Percentiles rank a stretch among this genome's conserved stretches.
Evolutionary conservation across 2,797 vertebrate species (phyloP).

Genomic region (Rhynchotus rufescens): DNA sequence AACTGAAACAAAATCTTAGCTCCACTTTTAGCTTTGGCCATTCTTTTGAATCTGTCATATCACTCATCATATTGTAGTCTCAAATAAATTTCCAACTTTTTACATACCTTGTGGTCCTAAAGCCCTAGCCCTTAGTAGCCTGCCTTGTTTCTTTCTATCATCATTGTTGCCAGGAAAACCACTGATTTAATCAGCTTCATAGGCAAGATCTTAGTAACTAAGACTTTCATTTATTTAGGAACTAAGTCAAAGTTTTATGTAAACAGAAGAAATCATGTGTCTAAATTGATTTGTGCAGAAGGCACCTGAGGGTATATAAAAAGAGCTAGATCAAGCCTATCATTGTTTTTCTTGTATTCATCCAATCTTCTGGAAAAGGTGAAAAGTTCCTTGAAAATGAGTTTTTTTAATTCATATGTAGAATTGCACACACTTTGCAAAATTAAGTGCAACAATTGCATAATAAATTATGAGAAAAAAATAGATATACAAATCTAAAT

Average conservation of each 20-base stretch:
- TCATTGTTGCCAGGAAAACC: not conserved
- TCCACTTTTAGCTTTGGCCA: not conserved
- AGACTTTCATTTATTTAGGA: not conserved
- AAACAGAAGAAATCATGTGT: accelerated
- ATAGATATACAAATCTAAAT: not conserved
- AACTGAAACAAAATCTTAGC: not conserved
- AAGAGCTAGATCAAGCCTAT: not conserved
- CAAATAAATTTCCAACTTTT: not conserved
- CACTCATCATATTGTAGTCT: not conserved
- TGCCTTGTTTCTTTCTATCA: not conserved
- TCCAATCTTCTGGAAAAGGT: not conserved
- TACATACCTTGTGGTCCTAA: not conserved
- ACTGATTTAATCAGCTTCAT: not conserved
- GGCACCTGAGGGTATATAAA: not conserved
- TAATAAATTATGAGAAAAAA: not conserved
- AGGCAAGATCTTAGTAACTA: not conserved
- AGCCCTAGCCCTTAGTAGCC: not conserved
- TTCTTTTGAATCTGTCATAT: not conserved
- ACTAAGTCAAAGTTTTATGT: not conserved
- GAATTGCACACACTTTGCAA: not conserved
- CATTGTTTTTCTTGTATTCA: not conserved
- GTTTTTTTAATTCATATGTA: not conserved
- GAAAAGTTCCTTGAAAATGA: not conserved
- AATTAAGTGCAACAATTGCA: not conserved
- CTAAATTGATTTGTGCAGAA: not conserved